Evolutionary conservation across 2,888 invertebrate genomes (phyloP).

Genomic region (Nowickia ferox): DNA sequence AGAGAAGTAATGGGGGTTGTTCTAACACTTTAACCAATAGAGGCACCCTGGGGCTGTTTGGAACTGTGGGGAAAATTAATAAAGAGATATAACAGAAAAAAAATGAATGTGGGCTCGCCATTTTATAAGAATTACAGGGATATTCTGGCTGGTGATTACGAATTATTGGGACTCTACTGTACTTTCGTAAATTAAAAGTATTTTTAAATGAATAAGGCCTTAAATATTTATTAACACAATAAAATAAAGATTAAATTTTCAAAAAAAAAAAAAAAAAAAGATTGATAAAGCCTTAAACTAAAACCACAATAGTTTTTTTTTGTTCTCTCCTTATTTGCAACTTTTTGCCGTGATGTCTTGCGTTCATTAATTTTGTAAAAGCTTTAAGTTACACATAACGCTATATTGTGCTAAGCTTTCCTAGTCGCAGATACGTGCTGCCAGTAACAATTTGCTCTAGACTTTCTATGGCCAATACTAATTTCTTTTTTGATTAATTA

Average conservation of each 20-base stretch:
- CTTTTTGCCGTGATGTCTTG: neutral
- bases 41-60: too few species aligned
- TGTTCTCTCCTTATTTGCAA: neutral
- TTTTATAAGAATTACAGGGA: too few species aligned
- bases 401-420: neutral
- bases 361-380: neutral
- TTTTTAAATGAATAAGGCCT: too few species aligned
- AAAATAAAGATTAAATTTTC: neutral
- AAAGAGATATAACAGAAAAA: too few species aligned
- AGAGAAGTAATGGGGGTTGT: too few species aligned
- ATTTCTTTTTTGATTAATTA: constrained; percentile 2
- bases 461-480: neutral
- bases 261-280: neutral
- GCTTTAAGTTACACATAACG: neutral
- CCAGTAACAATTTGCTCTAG: constrained; percentile 29
- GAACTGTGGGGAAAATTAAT: too few species aligned
- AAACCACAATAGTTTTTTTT: neutral
- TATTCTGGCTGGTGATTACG: too few species aligned
- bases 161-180: too few species aligned
- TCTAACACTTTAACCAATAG: too few species aligned
- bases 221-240: neutral
- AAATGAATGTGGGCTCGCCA: too few species aligned
- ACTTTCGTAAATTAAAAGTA: too few species aligned
- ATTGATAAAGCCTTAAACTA: neutral
- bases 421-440: constrained; percentile 4